A percentile compares a stretch with the other conserved stretches of the same genome.
These are phyloP conservation scores for Dreissena rostriformis DNA, from an alignment of 1,140 invertebrate genomes.

Conservation along the genomic window DNA sequence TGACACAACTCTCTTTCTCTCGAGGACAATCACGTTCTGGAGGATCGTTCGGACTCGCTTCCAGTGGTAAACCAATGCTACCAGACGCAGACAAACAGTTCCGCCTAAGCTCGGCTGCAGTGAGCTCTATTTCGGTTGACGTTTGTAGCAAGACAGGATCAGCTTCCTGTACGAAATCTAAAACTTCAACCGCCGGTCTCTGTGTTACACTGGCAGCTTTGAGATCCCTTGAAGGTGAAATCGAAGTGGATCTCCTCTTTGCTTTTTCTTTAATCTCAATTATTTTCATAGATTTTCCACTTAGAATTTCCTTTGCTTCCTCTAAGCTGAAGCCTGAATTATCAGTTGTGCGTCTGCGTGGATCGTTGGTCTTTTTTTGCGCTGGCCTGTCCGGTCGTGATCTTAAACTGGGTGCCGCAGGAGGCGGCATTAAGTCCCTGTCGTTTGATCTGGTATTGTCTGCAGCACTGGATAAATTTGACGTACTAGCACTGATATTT, in stretches of 20 bases:
- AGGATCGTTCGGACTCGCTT: slow-evolving; percentile 30
- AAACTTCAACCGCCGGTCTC: slow-evolving; percentile 1
- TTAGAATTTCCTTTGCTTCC: slow-evolving; percentile 48
- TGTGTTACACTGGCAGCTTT: too few species aligned
- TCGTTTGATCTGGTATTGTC: slow-evolving; percentile 30
- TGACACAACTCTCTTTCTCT: not conserved
- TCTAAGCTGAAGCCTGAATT: slow-evolving; percentile 46
- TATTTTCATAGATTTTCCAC: slow-evolving; percentile 45
- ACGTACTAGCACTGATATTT: slow-evolving; percentile 1
- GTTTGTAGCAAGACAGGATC: slow-evolving; percentile 11
- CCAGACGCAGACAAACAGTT: slow-evolving; percentile 12
- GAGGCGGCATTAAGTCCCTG: slow-evolving; percentile 50
- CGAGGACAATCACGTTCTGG: slow-evolving; percentile 35
- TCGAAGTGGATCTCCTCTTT: slow-evolving; percentile 27
- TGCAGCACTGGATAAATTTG: slow-evolving; percentile 13
- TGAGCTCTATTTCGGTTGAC: slow-evolving; percentile 39
- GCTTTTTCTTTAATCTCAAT: slow-evolving; percentile 19
- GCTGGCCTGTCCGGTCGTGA: slow-evolving; percentile 20
- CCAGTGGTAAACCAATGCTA: not conserved
- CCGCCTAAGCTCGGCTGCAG: slow-evolving; percentile 30
- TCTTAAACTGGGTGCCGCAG: slow-evolving; percentile 22
- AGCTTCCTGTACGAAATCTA: not conserved
- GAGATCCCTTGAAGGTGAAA: slow-evolving; percentile 24
- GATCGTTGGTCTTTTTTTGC: slow-evolving; percentile 28
- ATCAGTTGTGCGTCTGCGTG: slow-evolving; percentile 22